A percentile compares a stretch with the other conserved stretches of the same genome.
Conservation (phyloP, 1,140 invertebrate species). For the Tetramorium parvispinum region DNA sequence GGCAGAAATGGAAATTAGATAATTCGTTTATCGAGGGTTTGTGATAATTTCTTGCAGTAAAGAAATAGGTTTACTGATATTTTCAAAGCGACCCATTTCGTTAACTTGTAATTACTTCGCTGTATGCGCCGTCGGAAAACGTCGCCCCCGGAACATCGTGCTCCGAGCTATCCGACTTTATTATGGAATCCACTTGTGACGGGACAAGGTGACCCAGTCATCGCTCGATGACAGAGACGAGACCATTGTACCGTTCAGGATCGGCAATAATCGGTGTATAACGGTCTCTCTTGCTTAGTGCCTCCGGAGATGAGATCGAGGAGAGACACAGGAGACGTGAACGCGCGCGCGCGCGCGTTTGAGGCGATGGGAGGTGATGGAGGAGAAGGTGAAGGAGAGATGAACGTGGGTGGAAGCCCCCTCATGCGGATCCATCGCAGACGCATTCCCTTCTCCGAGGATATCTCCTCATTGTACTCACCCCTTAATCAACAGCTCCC, state of each 20-base stretch:
- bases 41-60: neutral
- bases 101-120: slow-evolving; percentile 20
- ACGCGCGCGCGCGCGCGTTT: neutral
- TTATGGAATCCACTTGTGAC: slow-evolving; percentile 62
- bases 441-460: slow-evolving; percentile 74
- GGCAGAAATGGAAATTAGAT: too few species aligned
- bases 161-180: slow-evolving; percentile 56
- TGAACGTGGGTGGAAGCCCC: slow-evolving; percentile 59
- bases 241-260: slow-evolving; percentile 65
- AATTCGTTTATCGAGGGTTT: neutral
- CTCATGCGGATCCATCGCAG: slow-evolving; percentile 73
- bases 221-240: slow-evolving; percentile 68
- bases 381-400: slow-evolving; percentile 34
- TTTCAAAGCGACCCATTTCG: slow-evolving; percentile 25
- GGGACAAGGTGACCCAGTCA: slow-evolving; percentile 74
- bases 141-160: neutral
- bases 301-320: slow-evolving; percentile 69
- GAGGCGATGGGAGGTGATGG: neutral
- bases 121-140: neutral
- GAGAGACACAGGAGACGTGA: slow-evolving; percentile 54
- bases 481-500: slow-evolving; percentile 81
- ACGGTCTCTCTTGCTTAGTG: slow-evolving; percentile 66
- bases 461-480: slow-evolving; percentile 75
- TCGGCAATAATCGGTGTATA: slow-evolving; percentile 73
- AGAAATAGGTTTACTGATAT: neutral